A percentile compares a stretch with the other conserved stretches of the same genome.
phyloP scores from a whole-genome alignment of 2,113 vertebrate species.

The Antechinus flavipes region DNA sequence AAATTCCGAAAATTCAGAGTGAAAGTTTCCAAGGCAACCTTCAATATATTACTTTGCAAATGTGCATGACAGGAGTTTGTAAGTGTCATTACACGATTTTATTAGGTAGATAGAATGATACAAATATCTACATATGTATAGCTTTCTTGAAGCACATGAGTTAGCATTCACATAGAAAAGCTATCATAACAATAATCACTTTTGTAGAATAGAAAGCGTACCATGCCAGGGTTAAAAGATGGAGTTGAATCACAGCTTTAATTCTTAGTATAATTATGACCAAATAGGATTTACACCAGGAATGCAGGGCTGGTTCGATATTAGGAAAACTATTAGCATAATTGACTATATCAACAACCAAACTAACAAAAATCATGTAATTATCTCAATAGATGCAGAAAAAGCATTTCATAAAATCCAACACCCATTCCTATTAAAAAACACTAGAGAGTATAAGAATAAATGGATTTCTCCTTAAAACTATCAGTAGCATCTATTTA shows the following conservation, averaged over 20 bases:
- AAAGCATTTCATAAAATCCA: too few species aligned
- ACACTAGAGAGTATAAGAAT: too few species aligned
- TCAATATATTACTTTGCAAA: constrained; percentile 50
- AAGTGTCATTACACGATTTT: constrained; percentile 18
- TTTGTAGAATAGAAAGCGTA: neutral
- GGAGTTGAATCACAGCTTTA: neutral
- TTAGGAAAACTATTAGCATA: too few species aligned
- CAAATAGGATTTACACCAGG: too few species aligned
- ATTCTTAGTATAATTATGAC: neutral
- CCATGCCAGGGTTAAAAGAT: neutral
- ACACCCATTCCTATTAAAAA: too few species aligned
- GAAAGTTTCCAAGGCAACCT: constrained; percentile 62
- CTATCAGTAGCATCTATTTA: too few species aligned
- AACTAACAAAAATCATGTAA: too few species aligned
- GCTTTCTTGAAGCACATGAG: neutral
- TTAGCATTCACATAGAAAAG: neutral
- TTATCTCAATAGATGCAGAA: too few species aligned
- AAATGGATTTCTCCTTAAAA: too few species aligned
- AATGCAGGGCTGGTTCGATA: too few species aligned
- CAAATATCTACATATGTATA: constrained; percentile 3
- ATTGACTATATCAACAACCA: too few species aligned
- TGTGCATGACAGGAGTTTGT: constrained; percentile 51
- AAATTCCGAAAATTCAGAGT: constrained; percentile 67
- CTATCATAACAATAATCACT: neutral
- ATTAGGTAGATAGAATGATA: neutral